phyloP scores from a whole-genome alignment of 2,888 invertebrate genomes.

The Leucania comma region DNA sequence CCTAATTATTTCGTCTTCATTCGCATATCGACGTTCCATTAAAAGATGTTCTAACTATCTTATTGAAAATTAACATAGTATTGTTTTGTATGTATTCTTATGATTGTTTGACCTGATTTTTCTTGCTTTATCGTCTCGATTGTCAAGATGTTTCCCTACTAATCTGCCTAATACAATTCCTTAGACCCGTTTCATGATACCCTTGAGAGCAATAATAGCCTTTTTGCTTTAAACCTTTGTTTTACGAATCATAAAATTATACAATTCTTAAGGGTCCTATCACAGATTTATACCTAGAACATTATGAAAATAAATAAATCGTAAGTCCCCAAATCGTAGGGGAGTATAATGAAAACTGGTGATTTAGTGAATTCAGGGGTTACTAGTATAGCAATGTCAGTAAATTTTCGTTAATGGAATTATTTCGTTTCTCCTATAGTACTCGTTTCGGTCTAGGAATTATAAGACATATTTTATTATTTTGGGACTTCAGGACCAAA shows the following conservation, averaged over 20 bases:
- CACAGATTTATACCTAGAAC: slow-evolving; percentile 38
- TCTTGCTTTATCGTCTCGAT: slow-evolving; percentile 10
- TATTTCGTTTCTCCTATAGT: slow-evolving; percentile 61
- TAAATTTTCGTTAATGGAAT: slow-evolving; percentile 68
- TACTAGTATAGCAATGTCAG: slow-evolving; percentile 35
- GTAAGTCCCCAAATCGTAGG: slow-evolving; percentile 61
- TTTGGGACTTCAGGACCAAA: not conserved
- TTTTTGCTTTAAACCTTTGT: slow-evolving; percentile 48
- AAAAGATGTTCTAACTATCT: too few species aligned
- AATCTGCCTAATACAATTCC: slow-evolving; percentile 24
- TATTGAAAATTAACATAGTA: too few species aligned
- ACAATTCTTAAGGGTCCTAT: slow-evolving; percentile 43
- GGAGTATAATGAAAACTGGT: slow-evolving; percentile 70
- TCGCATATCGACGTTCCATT: not conserved
- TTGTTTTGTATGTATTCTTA: not conserved
- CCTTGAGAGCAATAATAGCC: slow-evolving; percentile 42
- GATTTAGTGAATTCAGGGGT: slow-evolving; percentile 70
- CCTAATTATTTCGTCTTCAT: not conserved
- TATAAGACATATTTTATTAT: slow-evolving; percentile 2
- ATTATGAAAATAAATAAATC: slow-evolving; percentile 63
- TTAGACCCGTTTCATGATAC: slow-evolving; percentile 24
- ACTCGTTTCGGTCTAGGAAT: slow-evolving; percentile 36
- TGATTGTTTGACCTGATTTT: not conserved
- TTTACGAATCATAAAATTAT: slow-evolving; percentile 52
- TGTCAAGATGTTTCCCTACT: slow-evolving; percentile 11